Percentiles rank a stretch among this genome's conserved stretches.
Evolutionary conservation across 2,888 invertebrate genomes (phyloP).

Genomic region (Aspidiotus rigidus): DNA sequence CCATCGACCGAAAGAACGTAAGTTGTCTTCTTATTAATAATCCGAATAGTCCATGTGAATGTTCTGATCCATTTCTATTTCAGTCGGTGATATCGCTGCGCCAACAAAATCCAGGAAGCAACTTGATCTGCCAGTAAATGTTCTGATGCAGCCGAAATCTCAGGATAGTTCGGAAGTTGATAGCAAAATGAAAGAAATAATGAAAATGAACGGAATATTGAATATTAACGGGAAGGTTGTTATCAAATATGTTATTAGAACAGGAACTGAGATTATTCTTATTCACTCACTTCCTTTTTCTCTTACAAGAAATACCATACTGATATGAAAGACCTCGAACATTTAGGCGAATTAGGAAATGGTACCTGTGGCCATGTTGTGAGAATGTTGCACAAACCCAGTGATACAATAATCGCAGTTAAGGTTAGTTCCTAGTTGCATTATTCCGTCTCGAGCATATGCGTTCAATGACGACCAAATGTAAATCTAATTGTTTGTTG

Average conservation of each 20-base stretch:
- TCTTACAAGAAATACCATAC: conserved; percentile 59
- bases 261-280: conserved; percentile 1
- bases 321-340: conserved; percentile 71
- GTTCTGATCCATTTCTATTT: not conserved
- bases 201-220: conserved; percentile 83
- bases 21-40: conserved; percentile 42
- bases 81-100: conserved; percentile 48
- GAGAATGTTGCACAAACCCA: conserved; percentile 85
- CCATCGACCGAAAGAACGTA: conserved; percentile 57
- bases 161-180: conserved; percentile 51
- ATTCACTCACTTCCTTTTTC: not conserved
- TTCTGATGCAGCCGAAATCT: conserved; percentile 36
- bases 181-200: conserved; percentile 79
- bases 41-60: conserved; percentile 10
- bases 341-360: conserved; percentile 78
- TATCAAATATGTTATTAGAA: conserved; percentile 3
- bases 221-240: conserved; percentile 61
- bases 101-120: conserved; percentile 49
- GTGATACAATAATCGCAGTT: conserved; percentile 80
- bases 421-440: conserved; percentile 53
- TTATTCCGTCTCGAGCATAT: not conserved
- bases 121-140: conserved; percentile 50
- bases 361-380: conserved; percentile 97
- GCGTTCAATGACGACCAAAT: not conserved
- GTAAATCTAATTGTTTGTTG: not conserved